Evolutionary conservation across 2,797 vertebrate genomes (phyloP), one percentile per base, ranked within the genome.

Genomic region (Uromys caudimaculatus): DNA sequence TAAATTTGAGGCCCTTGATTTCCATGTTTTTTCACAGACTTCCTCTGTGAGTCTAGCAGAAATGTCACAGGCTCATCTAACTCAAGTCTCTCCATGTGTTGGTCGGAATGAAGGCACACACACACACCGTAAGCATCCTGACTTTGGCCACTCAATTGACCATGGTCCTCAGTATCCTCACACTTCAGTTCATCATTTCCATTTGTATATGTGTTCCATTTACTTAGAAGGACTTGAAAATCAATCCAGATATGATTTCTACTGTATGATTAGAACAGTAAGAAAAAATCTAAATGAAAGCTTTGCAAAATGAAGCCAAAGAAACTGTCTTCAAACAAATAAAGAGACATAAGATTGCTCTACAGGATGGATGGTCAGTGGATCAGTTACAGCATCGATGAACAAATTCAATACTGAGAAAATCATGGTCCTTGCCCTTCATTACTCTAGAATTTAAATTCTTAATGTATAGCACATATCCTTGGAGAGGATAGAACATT

Each of bases 301-400:
- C 56, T 82, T 81, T 89, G 62, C 64, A 76, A 95, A 88, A 32
- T 52, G 17, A 94, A 94, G 95, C 35, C 32, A 82, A 58, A 87
- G n/a, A 73, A 90, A 90, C 24, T 64, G 4, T 84, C 41, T 44
- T 19, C 62, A 92, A 91, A 11, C 35, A 91, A 21, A 52, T 69
- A 94, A 82, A 54, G 35, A 90, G 35, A 88, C 1, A 12, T 7
- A 62, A 58, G 47, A 0, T 54, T 89, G 35, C 32, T 84, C 83
- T 81, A 62, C 17, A 83, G 23, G 24, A 52, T 21, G 41, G 12
- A 71, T 85, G 29, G 13, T 8, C 24, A 58, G n/a, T 62, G 50
- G 7, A 12, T 95, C 60, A 90, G 44, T 82, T 89, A 71, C 7
- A 62, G 60, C 91, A 38, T 94, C 77, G 69, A 52, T 71, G 54